Evolutionary conservation across 2,888 invertebrate genomes (phyloP), one percentile per base, ranked within the genome.

Genomic region (Schizaphis graminum): DNA sequence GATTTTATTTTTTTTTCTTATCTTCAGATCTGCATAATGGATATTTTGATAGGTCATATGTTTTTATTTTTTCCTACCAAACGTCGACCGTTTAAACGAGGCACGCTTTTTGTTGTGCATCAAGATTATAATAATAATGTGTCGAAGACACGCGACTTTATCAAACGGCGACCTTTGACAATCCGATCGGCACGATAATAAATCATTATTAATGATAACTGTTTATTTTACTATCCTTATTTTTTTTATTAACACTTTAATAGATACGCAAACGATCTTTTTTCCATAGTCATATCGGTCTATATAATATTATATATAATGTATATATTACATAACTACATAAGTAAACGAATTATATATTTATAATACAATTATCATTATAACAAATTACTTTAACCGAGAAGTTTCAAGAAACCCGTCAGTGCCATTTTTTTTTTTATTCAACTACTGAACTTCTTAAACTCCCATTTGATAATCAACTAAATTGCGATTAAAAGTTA

Each of bases 61-160:
- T 88, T 92, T 87, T 87, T 87, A 85, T 88, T 89, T 57, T 86
- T 86, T 85, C 57, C 41, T 13, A 10, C 28, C 77, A 35, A 26
- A 26, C 84, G 16, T 41, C 85, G 56, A 91, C 85, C 91, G 91
- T 91, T 91, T 85, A 91, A 91, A 91, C 28, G 91, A 91, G 91
- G 21, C 61, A 16, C 47, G 87, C 35, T 87, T 86, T 92, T 92
- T 92, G 57, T 49, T 92, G 57, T 49, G 84, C 49, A 35, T 7
- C 87, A 16, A 86, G 57, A 56, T 77, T 77, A 77, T 77, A 77
- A 77, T 77, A 77, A 77, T 77, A 77, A 77, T 61, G 86, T 92
- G 92, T 61, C 57, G 86, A 28, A 57, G 86, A 92, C 92, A 49
- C 87, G 86, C 86, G 87, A 57, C 87, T 87, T 61, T 87, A 87